A percentile compares a stretch with the other conserved stretches of the same genome.
Conservation (phyloP, 2,888 invertebrate species). For the Watsonalla cultraria region DNA sequence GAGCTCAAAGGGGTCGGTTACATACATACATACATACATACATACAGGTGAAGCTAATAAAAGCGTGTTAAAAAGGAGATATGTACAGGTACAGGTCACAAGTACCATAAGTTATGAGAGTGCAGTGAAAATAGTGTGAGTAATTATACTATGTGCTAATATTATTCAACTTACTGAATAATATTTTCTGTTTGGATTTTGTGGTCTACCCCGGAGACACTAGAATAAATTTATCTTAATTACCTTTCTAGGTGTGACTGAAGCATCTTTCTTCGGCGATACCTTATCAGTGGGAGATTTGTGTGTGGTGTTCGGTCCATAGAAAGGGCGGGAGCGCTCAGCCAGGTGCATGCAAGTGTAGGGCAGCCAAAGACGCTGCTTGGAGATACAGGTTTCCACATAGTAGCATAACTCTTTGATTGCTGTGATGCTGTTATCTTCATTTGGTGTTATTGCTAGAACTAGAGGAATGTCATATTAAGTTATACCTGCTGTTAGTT, state of each 20-base stretch:
- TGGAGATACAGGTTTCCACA: slow-evolving; percentile 52
- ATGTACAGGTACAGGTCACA: too few species aligned
- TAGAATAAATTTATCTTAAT: not conserved
- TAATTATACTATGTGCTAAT: too few species aligned
- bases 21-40: too few species aligned
- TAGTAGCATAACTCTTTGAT: slow-evolving; percentile 61
- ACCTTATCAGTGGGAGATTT: slow-evolving; percentile 31
- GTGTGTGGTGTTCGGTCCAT: slow-evolving; percentile 37
- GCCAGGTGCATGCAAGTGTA: slow-evolving; percentile 61
- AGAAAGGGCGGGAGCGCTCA: slow-evolving; percentile 63
- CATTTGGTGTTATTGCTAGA: slow-evolving; percentile 53
- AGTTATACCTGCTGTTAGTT: too few species aligned
- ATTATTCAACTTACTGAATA: too few species aligned
- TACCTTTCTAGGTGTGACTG: slow-evolving; percentile 46
- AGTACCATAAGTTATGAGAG: too few species aligned
- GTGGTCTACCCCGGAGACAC: too few species aligned
- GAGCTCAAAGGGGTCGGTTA: too few species aligned
- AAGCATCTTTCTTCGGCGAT: slow-evolving; percentile 20
- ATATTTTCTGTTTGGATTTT: too few species aligned
- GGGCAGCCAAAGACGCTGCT: slow-evolving; percentile 57
- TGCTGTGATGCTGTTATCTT: slow-evolving; percentile 42
- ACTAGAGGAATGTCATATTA: slow-evolving; percentile 30
- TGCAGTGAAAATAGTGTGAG: too few species aligned
- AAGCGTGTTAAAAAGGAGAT: too few species aligned
- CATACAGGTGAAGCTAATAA: too few species aligned